These are phyloP conservation scores for Heliconius charithonia DNA, from an alignment of 2,888 invertebrate genomes.

Conservation along the genomic window DNA sequence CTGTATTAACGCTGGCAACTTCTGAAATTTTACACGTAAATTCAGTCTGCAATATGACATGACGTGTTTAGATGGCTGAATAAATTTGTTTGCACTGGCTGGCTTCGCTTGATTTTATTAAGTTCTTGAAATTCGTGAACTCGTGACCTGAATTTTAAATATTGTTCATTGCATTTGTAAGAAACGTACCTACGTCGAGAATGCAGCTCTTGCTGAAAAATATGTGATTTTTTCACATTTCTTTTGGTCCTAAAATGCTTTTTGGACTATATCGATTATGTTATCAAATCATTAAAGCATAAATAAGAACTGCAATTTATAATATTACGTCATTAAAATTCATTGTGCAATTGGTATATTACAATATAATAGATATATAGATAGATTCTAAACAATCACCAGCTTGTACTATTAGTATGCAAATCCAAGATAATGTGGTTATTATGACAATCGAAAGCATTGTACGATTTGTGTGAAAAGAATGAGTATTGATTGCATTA, in stretches of 20 bases:
- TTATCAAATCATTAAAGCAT: background rate
- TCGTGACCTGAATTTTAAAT: slow-evolving; percentile 48
- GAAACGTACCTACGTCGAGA: background rate
- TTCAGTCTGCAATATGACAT: slow-evolving; percentile 50
- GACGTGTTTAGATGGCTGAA: slow-evolving; percentile 50
- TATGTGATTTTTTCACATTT: background rate
- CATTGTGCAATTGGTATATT: background rate
- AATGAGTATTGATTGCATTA: slow-evolving; percentile 40
- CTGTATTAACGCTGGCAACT: slow-evolving; percentile 44
- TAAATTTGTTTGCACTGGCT: slow-evolving; percentile 56
- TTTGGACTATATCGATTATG: background rate
- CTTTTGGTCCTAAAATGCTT: background rate
- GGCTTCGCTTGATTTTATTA: slow-evolving; percentile 50
- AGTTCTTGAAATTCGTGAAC: slow-evolving; percentile 55
- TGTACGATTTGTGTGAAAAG: slow-evolving; percentile 38
- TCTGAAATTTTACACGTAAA: slow-evolving; percentile 51
- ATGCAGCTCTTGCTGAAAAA: background rate
- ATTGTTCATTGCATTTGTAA: slow-evolving; percentile 29
- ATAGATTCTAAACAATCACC: slow-evolving; percentile 6
- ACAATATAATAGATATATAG: background rate
- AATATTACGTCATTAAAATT: background rate
- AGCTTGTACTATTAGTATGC: slow-evolving; percentile 23
- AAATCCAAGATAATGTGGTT: slow-evolving; percentile 36
- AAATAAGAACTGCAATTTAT: background rate
- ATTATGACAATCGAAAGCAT: slow-evolving; percentile 39